Percentiles rank a stretch among this genome's conserved stretches.
phyloP scores from a whole-genome alignment of 64 coral and sea anemone genomes.

The Stichodactyla helianthus region DNA sequence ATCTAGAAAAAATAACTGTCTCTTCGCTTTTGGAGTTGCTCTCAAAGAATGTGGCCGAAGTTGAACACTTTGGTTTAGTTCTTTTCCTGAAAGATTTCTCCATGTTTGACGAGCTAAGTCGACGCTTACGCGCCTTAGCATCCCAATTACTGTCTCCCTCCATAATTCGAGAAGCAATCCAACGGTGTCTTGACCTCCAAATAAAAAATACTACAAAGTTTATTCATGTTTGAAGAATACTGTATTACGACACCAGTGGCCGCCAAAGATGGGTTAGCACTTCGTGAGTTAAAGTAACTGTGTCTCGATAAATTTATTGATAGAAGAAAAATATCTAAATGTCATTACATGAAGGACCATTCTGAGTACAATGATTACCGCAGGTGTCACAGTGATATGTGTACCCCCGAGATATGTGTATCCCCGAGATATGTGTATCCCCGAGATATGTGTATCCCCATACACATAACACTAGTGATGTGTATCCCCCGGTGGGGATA shows the following conservation, averaged over 20 bases:
- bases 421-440: no score
- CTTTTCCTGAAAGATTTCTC: neutral
- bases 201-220: neutral
- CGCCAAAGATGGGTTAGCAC: neutral
- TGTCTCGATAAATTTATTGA: neutral
- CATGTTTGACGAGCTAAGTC: slow-evolving; percentile 3
- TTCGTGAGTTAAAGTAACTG: neutral
- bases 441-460: no score
- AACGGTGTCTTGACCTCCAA: neutral
- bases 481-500: no score
- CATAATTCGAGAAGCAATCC: neutral
- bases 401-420: no score
- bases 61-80: neutral
- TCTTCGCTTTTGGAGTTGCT: neutral
- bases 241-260: neutral
- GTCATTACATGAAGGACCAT: neutral
- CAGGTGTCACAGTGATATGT: no score
- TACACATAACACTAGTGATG: no score
- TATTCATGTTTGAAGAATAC: neutral
- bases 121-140: neutral
- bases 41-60: neutral
- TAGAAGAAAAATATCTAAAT: neutral
- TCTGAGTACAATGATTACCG: neutral
- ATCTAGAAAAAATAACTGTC: neutral
- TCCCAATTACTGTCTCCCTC: neutral